Conservation (phyloP, 2,113 vertebrate species). For the Gymnogyps californianus region DNA sequence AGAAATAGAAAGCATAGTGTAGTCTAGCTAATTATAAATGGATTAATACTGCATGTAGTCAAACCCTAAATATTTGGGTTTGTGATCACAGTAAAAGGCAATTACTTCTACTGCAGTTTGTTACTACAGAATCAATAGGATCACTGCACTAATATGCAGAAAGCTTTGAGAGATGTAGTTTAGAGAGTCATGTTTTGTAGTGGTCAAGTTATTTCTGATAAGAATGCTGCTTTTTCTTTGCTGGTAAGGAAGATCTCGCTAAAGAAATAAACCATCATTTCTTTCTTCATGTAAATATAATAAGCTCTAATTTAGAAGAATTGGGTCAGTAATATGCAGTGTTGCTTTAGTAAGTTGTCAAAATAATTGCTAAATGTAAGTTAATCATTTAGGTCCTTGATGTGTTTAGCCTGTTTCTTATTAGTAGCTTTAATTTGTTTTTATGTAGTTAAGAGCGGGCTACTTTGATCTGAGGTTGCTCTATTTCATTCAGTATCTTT, state of each 20-base stretch:
- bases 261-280: not conserved
- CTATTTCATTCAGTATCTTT: slow-evolving; percentile 20
- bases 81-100: slow-evolving; percentile 59
- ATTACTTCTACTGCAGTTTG: slow-evolving; percentile 44
- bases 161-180: not conserved
- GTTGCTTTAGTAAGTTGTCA: slow-evolving; percentile 5
- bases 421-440: slow-evolving; percentile 37
- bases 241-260: not conserved
- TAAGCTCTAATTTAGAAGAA: not conserved
- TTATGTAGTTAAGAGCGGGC: not conserved
- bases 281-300: not conserved
- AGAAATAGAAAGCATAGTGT: slow-evolving; percentile 54
- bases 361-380: slow-evolving; percentile 28
- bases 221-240: not conserved
- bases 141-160: not conserved
- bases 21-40: slow-evolving; percentile 69
- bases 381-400: slow-evolving; percentile 25
- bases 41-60: slow-evolving; percentile 51
- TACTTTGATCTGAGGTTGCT: slow-evolving; percentile 50
- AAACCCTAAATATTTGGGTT: slow-evolving; percentile 57
- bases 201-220: not conserved
- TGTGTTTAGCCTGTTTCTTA: slow-evolving; percentile 12
- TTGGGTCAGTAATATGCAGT: not conserved
- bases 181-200: not conserved
- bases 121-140: slow-evolving; percentile 35